Evolutionary conservation across 2,113 vertebrate species (phyloP), one percentile per base, ranked within the genome.

Genomic region (Rhinoderma darwinii): DNA sequence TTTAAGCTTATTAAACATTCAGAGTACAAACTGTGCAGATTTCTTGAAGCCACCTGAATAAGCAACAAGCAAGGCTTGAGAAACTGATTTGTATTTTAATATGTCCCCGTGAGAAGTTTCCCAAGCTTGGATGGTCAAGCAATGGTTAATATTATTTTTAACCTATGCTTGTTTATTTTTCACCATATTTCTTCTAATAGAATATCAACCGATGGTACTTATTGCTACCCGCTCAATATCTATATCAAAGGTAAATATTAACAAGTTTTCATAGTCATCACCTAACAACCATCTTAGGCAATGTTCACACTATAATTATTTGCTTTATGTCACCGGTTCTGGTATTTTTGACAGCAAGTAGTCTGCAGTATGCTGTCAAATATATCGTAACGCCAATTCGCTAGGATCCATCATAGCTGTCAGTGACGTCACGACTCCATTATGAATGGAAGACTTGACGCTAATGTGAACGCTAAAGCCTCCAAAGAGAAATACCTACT

Each of bases 21-120:
- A 89, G 89, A 93, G 89, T 90, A 90, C 87, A 91, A 88, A 90
- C 89, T 74, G 87, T 89, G 85, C 86, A 91, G 84, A 90, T 93
- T 89, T 88, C 89, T 90, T 90, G 90, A 74, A 90, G 91, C 91
- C 89, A 91, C 94, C 93, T 91, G 93, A 92, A 95, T 91, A 81
- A 94, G 93, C 90, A 93, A 82, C 79, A 73, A 75, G 50, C 73
- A 43, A 63, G 30, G 61, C 77, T 73, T 86, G 85, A 81, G 85
- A 86, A 90, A 84, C 84, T 89, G 86, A 89, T 80, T 88, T 84
- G 66, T 77, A 43, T 91, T 91, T 89, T 72, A 63, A 61, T 73
- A 86, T 61, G 88, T 89, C 88, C 76, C 83, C 44, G 61, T 86
- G 76, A 86, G 84, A 79, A 79, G 61, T 50, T 85, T 82, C 86